Base-by-base conservation (phyloP, 2,888 invertebrate genomes). In the Pemphredon lugubris region DNA sequence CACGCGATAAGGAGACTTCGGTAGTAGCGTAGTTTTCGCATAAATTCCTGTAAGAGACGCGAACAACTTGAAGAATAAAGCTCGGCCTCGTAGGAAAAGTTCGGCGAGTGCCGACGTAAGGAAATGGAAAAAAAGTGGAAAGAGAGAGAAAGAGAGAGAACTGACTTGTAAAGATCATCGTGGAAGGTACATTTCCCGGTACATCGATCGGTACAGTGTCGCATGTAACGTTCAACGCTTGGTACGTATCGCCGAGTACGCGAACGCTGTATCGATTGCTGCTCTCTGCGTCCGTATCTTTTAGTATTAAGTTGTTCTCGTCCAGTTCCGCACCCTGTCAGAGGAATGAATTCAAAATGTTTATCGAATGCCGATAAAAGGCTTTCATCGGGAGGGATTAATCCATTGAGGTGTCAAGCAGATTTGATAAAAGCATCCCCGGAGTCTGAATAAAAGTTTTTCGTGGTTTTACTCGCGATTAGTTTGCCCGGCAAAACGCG, bases 1-100 rank as follows among this genome's bases (percentile, higher is more conserved):
- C 34, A 93, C 90, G 57, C 90, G 90, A 82, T 93, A 93, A 1
- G 91, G 91, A 7, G 89, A 88, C 57, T 86, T 84, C n/a, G 89
- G 88, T 11, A 90, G 74, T 1, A 88, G 71, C 2, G 88, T 89
- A 9, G 85, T 88, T 57, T 76, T 86, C 1, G 88, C 81, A 55
- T 73, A 83, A 30, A 89, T 83, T 60, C 81, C 89, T 89, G 72
- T 13, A 76, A 82, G 51, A 63, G 3, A 34, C 6, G n/a, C 13
- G 37, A 30, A 9, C 30, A 30, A 30, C 30, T 26, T 26, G 34
- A 34, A 39, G 3, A 5, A n/a, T n/a, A n/a, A n/a, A n/a, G n/a
- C n/a, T n/a, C n/a, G n/a, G n/a, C n/a, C n/a, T n/a, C n/a, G n/a
- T n/a, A n/a, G n/a, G n/a, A n/a, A n/a, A n/a, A n/a, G n/a, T n/a